Evolutionary conservation across 2,888 invertebrate species (phyloP).

Genomic region (Euplexia lucipara): DNA sequence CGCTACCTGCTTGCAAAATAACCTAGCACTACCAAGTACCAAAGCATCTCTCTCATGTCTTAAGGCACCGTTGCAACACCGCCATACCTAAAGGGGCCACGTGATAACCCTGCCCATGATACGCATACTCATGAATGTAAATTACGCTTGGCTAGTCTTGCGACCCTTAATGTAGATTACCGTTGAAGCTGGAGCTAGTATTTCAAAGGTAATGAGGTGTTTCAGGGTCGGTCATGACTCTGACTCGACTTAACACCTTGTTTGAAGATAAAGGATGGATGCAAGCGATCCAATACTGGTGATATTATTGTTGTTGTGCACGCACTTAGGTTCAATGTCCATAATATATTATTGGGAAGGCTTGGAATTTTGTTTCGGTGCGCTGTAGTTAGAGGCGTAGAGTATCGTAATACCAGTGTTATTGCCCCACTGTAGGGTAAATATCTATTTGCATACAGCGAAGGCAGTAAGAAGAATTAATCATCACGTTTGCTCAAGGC

Average conservation of each 20-base stretch:
- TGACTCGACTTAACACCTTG: conserved; percentile 65
- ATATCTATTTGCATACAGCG: no score
- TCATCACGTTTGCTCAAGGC: no score
- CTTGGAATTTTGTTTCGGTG: conserved; percentile 5
- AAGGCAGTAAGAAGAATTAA: no score
- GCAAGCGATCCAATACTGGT: conserved; percentile 51
- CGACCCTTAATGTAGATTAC: conserved; percentile 65
- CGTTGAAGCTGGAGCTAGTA: conserved; percentile 54
- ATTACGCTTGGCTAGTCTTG: conserved; percentile 57
- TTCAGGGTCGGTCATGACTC: conserved; percentile 62
- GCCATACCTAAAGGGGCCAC: conserved; percentile 77
- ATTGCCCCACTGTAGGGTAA: no score
- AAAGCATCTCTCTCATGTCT: conserved; percentile 50
- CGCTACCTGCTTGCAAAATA: not conserved
- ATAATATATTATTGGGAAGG: conserved; percentile 2
- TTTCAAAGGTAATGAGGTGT: conserved; percentile 63
- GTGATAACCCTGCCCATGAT: conserved; percentile 79
- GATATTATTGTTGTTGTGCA: conserved; percentile 49
- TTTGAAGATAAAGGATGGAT: conserved; percentile 58
- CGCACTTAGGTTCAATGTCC: conserved; percentile 37
- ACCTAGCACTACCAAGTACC: conserved; percentile 20
- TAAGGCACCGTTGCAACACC: conserved; percentile 71
- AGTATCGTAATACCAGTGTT: not conserved
- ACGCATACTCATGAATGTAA: conserved; percentile 77
- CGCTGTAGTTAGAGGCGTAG: not conserved